phyloP scores from a whole-genome alignment of 2,888 invertebrate species.

The Carcina quercana region DNA sequence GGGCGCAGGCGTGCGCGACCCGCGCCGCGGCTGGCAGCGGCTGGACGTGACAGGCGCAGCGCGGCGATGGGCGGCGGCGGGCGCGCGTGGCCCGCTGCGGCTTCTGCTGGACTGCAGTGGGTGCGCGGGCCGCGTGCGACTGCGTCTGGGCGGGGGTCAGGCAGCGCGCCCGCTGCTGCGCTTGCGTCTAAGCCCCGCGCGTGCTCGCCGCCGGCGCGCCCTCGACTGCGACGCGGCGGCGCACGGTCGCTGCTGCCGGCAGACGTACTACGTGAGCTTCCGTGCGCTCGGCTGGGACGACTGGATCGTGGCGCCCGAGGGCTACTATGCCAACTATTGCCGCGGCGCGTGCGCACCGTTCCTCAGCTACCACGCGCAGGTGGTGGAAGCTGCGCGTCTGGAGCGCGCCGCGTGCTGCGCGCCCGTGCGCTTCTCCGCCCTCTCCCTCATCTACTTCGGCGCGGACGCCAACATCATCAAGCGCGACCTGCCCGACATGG shows the following conservation, averaged over 20 bases:
- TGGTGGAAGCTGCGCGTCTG: slow-evolving; percentile 91
- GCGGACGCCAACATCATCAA: slow-evolving; percentile 93
- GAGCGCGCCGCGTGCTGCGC: slow-evolving; percentile 95
- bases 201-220: slow-evolving; percentile 85
- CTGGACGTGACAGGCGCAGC: slow-evolving; percentile 88
- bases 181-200: slow-evolving; percentile 81
- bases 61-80: slow-evolving; percentile 77
- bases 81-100: slow-evolving; percentile 76
- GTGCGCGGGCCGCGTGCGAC: slow-evolving; percentile 82
- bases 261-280: slow-evolving; percentile 94
- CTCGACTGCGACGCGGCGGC: slow-evolving; percentile 83
- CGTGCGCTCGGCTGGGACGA: slow-evolving; percentile 95
- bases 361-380: slow-evolving; percentile 92
- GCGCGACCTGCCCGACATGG: slow-evolving; percentile 95
- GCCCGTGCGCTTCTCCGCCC: slow-evolving; percentile 92
- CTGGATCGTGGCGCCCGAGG: slow-evolving; percentile 93
- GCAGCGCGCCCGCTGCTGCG: slow-evolving; percentile 90
- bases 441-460: slow-evolving; percentile 94
- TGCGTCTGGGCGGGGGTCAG: slow-evolving; percentile 72
- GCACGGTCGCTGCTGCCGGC: slow-evolving; percentile 82
- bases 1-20: slow-evolving; percentile 66
- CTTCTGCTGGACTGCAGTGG: slow-evolving; percentile 90
- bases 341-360: slow-evolving; percentile 91
- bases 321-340: slow-evolving; percentile 96
- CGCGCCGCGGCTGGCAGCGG: slow-evolving; percentile 88